Percentiles rank a stretch among this genome's conserved stretches.
phyloP scores from a whole-genome alignment of 2,888 invertebrate species.

The Stramonita haemastoma region DNA sequence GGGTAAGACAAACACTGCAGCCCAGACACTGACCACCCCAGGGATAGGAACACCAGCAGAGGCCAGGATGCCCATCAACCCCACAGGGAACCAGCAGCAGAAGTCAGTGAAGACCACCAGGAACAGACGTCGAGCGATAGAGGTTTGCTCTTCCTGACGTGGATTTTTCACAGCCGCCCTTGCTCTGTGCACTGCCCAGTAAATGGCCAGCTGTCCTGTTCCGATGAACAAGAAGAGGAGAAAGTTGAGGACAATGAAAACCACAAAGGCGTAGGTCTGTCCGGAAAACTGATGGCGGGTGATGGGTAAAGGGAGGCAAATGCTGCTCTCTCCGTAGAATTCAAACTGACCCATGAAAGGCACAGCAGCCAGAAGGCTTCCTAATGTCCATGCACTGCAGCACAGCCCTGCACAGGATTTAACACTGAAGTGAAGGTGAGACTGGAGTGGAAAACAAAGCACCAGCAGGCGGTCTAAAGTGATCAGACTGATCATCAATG shows the following conservation, averaged over 20 bases:
- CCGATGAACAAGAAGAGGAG: conserved; percentile 71
- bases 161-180: not conserved
- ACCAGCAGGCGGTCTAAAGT: conserved; percentile 83
- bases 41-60: not conserved
- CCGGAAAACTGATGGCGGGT: conserved; percentile 71
- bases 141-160: not conserved
- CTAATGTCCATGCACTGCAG: conserved; percentile 61
- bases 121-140: not conserved
- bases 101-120: conserved; percentile 10
- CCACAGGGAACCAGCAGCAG: conserved; percentile 16
- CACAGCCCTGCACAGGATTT: conserved; percentile 57
- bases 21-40: not conserved
- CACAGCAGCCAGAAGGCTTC: conserved; percentile 62
- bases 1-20: not conserved
- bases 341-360: conserved; percentile 66
- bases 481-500: conserved; percentile 81
- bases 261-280: conserved; percentile 66
- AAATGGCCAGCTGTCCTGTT: conserved; percentile 71
- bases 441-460: conserved; percentile 81
- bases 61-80: not conserved
- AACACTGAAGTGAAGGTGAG: conserved; percentile 53
- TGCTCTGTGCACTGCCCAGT: conserved; percentile 53
- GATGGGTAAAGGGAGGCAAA: conserved; percentile 74
- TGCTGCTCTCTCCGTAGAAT: conserved; percentile 65
- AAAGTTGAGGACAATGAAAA: conserved; percentile 72